Base-by-base conservation (phyloP, 2,888 invertebrate genomes). In the Athetis lepigone region DNA sequence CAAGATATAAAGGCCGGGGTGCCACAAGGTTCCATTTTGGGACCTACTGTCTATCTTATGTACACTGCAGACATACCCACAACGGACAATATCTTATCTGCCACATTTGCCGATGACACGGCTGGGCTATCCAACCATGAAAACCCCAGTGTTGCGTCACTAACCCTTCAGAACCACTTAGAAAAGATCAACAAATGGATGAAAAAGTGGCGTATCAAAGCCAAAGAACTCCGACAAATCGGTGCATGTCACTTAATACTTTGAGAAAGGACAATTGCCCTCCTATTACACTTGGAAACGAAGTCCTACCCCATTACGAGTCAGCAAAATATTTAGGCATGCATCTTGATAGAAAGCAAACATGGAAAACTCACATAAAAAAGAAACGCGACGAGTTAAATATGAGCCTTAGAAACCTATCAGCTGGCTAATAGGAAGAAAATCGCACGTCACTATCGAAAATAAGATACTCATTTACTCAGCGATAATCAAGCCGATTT, bases 1-100 rank as follows among this genome's bases (percentile, higher is more conserved):
- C 8, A 55, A 6, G 40, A 56, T 2, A 74, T 71, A 4, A 37
- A 50, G n/a, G 56, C 67, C 11, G 69, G 65, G 11, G 74, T 77
- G 0, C 70, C 67, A 0, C 77, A 76, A 27, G 74, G 72, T n/a
- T 70, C 58, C 8, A 43, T 75, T 7, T 16, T 75, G 23, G 71
- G 72, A 0, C 70, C 75, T 4, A 25, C 49, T 9, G 23, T 75
- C 1, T 73, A 71, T 40, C 21, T 63, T 1, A 25, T 75, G 0
- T 73, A 27, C 46, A 71, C 62, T 11, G 50, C 66, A n/a, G 65
- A 72, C 25, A 25, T 72, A 16, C 66, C 64, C 2, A 46, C 47
- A 54, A 47, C 16, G 3, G 27, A 19, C 5, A 23, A 23, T 50
- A 33, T 55, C 13, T 2, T 55, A 33, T 46, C 54, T 9, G 21